phyloP scores from a whole-genome alignment of 2,113 vertebrate genomes.

The Piaya cayana region DNA sequence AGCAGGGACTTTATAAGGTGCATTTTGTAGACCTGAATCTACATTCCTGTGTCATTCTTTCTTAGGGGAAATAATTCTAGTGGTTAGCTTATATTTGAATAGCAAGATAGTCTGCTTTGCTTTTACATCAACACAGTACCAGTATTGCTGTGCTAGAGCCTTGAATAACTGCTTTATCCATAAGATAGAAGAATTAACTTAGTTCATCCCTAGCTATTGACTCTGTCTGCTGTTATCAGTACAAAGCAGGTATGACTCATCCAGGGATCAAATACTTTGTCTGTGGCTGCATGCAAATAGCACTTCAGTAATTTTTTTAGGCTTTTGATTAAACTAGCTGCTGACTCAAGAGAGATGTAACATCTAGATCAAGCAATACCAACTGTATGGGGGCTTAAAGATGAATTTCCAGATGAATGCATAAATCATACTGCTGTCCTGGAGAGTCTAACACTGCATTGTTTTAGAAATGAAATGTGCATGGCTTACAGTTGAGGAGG shows the following conservation, averaged over 20 bases:
- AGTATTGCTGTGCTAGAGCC: background rate
- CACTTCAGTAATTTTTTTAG: constrained; percentile 37
- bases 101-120: constrained; percentile 7
- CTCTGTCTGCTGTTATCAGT: constrained; percentile 1
- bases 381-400: constrained; percentile 30
- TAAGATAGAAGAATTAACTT: constrained; percentile 43
- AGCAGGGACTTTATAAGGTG: background rate
- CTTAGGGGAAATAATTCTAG: background rate
- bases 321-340: constrained; percentile 55
- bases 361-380: constrained; percentile 41
- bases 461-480: background rate
- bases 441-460: background rate
- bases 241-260: constrained; percentile 62
- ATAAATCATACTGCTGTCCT: constrained; percentile 4
- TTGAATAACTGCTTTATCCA: constrained; percentile 6
- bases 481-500: background rate
- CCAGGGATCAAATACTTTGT: constrained; percentile 44
- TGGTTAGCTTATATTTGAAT: background rate
- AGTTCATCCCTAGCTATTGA: constrained; percentile 7
- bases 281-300: constrained; percentile 27
- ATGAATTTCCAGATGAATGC: constrained; percentile 58
- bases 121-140: background rate
- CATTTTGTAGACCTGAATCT: background rate
- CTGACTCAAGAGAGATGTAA: constrained; percentile 34
- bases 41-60: background rate